Base-by-base conservation (phyloP, 23 tunicate species). In the Pegea sp. region DNA sequence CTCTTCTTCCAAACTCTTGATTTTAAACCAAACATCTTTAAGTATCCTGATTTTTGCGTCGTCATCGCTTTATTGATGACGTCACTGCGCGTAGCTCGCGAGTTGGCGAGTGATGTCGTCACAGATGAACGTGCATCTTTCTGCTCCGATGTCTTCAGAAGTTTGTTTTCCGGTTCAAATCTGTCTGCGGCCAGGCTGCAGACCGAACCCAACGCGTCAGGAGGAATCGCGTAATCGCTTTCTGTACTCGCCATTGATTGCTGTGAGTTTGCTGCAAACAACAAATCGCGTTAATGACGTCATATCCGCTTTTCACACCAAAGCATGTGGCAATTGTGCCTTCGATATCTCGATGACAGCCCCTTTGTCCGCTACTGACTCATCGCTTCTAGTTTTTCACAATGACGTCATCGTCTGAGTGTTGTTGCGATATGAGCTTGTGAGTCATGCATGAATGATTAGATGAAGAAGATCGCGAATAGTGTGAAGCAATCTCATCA, bases 151-250 rank as follows among this genome's bases (percentile, higher is more conserved):
- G 80, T 81, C 50, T 81, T 81, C 49, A 68, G 56, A 0, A 81
- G 66, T 56, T 81, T 81, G 66, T 81, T 70, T 30, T 67, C 93
- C 3, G 93, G 93, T 51, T 81, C 93, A 26, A 69, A 78, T 28
- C 64, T 56, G 34, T 81, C 93, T 3, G 64, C 43, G n/a, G 69
- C 49, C 11, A 53, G 60, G 49, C 31, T 5, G 56, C 48, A 31
- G 28, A 60, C 24, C 44, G 65, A 26, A 56, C 28, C 52, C 24
- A 31, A 33, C 2, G 93, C 93, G 53, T 81, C 93, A 1, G 93
- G 93, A 21, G 93, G 93, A 26, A 81, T 72, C 28, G 93, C 75
- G 69, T 81, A 81, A 57, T 81, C 93, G 38, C 93, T 69, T 50
- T 81, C 93, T 2, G 80, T 66, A 44, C 80, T 71, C 57, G 80